These are phyloP conservation scores for Hippocampus guttulatus DNA, from an alignment of 2,113 vertebrate genomes.

Conservation along the genomic window DNA sequence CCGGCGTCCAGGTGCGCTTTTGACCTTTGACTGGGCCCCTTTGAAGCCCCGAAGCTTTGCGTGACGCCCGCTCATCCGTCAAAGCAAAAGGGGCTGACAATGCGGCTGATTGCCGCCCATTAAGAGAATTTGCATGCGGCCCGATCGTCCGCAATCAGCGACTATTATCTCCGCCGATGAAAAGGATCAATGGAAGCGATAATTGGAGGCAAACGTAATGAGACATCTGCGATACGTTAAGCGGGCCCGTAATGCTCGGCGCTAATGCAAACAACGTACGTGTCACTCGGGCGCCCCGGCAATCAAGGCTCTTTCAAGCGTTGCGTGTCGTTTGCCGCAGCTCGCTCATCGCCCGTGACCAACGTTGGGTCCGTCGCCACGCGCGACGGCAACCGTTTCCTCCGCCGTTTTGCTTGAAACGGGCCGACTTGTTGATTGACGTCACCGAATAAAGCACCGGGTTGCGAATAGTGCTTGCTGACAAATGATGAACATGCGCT, in stretches of 20 bases:
- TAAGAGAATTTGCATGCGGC: slow-evolving; percentile 44
- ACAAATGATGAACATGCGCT: not conserved
- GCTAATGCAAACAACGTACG: slow-evolving; percentile 43
- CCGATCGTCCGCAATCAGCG: slow-evolving; percentile 59
- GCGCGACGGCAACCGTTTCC: not conserved
- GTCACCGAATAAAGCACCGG: not conserved
- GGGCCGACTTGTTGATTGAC: slow-evolving; percentile 19
- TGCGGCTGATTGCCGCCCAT: slow-evolving; percentile 47
- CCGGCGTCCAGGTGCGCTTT: not conserved
- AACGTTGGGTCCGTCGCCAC: not conserved
- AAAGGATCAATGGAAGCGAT: slow-evolving; percentile 55
- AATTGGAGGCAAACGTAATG: slow-evolving; percentile 56
- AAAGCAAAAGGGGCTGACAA: slow-evolving; percentile 31
- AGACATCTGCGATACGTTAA: slow-evolving; percentile 55
- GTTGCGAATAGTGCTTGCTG: not conserved
- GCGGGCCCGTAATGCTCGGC: slow-evolving; percentile 41
- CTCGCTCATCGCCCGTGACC: not conserved
- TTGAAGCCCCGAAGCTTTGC: not conserved
- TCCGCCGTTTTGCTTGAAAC: not conserved
- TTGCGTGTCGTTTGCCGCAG: not conserved
- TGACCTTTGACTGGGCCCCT: not conserved
- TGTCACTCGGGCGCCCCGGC: slow-evolving; percentile 10
- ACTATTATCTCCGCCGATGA: slow-evolving; percentile 58
- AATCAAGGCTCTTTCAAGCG: slow-evolving; percentile 25
- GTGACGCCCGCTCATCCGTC: not conserved